Base-by-base conservation (phyloP, 2,888 invertebrate species). In the Agrotis ipsilon region DNA sequence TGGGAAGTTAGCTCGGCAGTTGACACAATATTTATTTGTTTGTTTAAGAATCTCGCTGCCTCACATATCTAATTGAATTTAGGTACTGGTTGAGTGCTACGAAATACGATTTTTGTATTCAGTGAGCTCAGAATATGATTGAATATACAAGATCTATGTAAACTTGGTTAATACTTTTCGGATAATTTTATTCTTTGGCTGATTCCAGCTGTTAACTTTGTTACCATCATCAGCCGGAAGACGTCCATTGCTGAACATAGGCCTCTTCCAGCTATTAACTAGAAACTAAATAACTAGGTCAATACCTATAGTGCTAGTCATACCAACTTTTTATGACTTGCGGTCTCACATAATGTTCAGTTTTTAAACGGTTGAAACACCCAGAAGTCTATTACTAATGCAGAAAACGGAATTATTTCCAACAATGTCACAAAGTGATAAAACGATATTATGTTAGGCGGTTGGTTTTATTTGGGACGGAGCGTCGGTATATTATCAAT, bases 81-180 rank as follows among this genome's bases (percentile, higher is more conserved):
- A 14, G 32, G 55, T 16, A 24, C 24, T 68, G 68, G 32, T 52
- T 57, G 18, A 67, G 49, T 68, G 55, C 65, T 49, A 52, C 27
- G 21, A 68, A 58, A 72, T 68, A 48, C 2, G 52, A 59, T 77
- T 46, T 27, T 5, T 21, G 39, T 16, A 21, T 76, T 76, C 46
- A 57, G 39, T 68, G 52, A 68, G 11, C 39, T 68, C 21, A n/a
- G 9, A 75, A 68, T 76, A 46, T 49, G n/a, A 68, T 51, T 52
- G 7, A 72, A 43, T 18, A 32, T 62, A 61, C n/a, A 24, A 19
- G 39, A 43, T 32, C 16, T 54, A 5, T 1, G 52, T 32, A n/a
- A 39, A 46, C 21, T 32, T 5, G 18, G 48, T 18, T 7, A 32
- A 11, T 24, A 6, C n/a, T 5, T 24, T 18, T 11, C 9, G 16